Evolutionary conservation across 23 tunicate genomes (phyloP).

Genomic region (Ciona savignyi): DNA sequence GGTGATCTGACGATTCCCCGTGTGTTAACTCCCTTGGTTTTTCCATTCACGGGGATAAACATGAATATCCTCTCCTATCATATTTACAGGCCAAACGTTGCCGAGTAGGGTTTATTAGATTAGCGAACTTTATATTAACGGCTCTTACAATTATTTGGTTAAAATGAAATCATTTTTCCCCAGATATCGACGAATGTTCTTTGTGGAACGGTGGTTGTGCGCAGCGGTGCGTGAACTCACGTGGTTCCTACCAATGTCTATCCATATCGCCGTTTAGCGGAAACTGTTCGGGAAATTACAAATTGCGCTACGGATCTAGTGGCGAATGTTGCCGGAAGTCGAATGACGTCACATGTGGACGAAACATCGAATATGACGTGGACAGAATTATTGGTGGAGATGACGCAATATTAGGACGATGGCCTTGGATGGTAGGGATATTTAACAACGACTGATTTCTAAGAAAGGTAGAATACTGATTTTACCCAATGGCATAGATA

Average conservation of each 20-base stretch:
- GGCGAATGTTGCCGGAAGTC: not conserved
- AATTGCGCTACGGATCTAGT: slow-evolving; percentile 2
- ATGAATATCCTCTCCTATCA: too few relatives aligned
- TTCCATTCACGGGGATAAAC: too few relatives aligned
- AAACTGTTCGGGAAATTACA: not conserved
- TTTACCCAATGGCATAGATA: too few relatives aligned
- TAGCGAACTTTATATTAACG: too few relatives aligned
- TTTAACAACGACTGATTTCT: too few relatives aligned
- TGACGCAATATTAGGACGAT: slow-evolving; percentile 17
- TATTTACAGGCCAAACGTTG: too few relatives aligned
- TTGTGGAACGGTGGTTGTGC: slow-evolving; percentile 19
- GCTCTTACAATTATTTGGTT: too few relatives aligned
- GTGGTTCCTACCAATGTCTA: slow-evolving; percentile 7
- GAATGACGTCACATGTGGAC: not conserved
- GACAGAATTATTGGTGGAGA: slow-evolving; percentile 22
- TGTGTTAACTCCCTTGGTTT: too few relatives aligned
- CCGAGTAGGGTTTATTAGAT: too few relatives aligned
- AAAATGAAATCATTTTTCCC: too few relatives aligned
- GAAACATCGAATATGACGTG: slow-evolving; percentile 6
- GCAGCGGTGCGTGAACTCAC: slow-evolving; percentile 5
- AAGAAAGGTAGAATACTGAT: too few relatives aligned
- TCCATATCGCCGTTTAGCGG: not conserved
- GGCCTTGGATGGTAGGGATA: slow-evolving; percentile 35
- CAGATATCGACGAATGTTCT: slow-evolving; percentile 13
- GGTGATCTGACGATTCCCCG: too few relatives aligned